Evolutionary conservation across 2,888 invertebrate genomes (phyloP).

Genomic region (Auanema sp.): DNA sequence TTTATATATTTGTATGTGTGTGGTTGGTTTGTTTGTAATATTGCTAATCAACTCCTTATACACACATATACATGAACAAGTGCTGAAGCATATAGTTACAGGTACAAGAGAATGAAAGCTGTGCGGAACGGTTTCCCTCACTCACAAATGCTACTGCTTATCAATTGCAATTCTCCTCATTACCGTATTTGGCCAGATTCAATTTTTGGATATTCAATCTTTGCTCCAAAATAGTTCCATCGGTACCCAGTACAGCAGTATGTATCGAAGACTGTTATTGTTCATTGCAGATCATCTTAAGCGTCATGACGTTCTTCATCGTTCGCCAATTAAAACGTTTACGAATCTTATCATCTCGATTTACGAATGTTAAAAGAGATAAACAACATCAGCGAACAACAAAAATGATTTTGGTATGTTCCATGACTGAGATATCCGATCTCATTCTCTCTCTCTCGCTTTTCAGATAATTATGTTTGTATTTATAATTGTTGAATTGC

Average conservation of each 20-base stretch:
- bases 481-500: slow-evolving; percentile 58
- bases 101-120: slow-evolving; percentile 46
- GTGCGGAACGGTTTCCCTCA: slow-evolving; percentile 40
- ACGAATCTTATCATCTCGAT: slow-evolving; percentile 46
- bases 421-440: too few relatives aligned
- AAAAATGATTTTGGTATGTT: slow-evolving; percentile 24
- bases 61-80: too few relatives aligned
- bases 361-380: slow-evolving; percentile 49
- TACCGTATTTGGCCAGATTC: slow-evolving; percentile 31
- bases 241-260: slow-evolving; percentile 21
- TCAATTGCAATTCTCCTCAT: slow-evolving; percentile 43
- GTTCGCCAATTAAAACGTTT: slow-evolving; percentile 50
- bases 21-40: neutral
- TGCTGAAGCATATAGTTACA: slow-evolving; percentile 10
- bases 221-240: slow-evolving; percentile 42
- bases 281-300: slow-evolving; percentile 46
- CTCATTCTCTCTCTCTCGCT: too few relatives aligned
- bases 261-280: too few relatives aligned
- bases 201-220: slow-evolving; percentile 57
- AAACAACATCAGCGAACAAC: slow-evolving; percentile 56
- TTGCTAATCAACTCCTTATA: too few relatives aligned
- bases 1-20: slow-evolving; percentile 1
- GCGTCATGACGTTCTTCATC: slow-evolving; percentile 55
- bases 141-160: slow-evolving; percentile 38
- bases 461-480: slow-evolving; percentile 57